Conservation (phyloP, 1,140 invertebrate species). For the Lepidurus couesii region DNA sequence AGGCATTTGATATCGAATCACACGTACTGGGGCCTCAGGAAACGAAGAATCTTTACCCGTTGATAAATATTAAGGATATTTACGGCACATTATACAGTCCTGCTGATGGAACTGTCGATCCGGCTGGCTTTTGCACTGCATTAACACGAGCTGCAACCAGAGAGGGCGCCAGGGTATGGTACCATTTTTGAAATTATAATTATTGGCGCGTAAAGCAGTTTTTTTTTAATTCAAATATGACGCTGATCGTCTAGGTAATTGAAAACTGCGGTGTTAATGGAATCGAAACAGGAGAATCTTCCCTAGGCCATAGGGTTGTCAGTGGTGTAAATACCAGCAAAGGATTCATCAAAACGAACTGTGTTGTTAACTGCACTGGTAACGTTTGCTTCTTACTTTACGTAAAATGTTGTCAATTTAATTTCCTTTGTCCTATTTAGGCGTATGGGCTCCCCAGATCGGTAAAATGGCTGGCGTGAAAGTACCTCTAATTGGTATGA, state of each 20-base stretch:
- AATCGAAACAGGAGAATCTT: conserved; percentile 57
- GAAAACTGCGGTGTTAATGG: conserved; percentile 68
- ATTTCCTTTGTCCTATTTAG: neutral
- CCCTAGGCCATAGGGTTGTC: conserved; percentile 59
- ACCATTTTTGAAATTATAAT: conserved; percentile 19
- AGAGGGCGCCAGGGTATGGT: conserved; percentile 61
- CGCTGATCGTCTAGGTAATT: conserved; percentile 53
- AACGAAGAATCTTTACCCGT: conserved; percentile 68
- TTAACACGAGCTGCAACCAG: conserved; percentile 62
- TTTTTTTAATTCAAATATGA: neutral
- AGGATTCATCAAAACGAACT: conserved; percentile 65
- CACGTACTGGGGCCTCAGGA: conserved; percentile 63
- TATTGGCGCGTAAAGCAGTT: neutral
- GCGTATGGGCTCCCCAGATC: neutral
- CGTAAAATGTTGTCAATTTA: neutral
- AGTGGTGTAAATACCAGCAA: conserved; percentile 65
- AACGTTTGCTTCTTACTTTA: conserved; percentile 23
- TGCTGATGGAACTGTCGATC: conserved; percentile 73
- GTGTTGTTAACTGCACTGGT: conserved; percentile 65
- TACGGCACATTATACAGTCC: conserved; percentile 69
- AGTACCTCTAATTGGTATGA: conserved; percentile 72
- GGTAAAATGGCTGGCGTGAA: conserved; percentile 61
- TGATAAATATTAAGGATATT: conserved; percentile 66
- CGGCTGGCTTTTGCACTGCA: conserved; percentile 68
- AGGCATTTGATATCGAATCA: conserved; percentile 68